These are phyloP conservation scores for Cynoglossus semilaevis DNA, from an alignment of 2,113 vertebrate species.

Conservation along the genomic window DNA sequence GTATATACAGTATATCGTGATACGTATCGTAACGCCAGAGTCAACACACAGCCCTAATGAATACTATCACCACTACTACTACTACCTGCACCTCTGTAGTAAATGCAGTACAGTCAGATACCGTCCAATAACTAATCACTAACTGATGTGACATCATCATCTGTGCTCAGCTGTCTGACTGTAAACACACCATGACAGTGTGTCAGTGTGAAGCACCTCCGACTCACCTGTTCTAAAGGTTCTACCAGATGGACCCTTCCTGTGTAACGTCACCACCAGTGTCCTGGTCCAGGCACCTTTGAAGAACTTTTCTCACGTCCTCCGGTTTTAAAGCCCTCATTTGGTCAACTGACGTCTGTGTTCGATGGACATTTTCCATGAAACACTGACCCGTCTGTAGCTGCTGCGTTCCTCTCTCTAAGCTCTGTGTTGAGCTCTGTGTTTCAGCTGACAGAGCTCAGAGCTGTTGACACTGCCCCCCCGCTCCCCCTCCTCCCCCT, in stretches of 20 bases:
- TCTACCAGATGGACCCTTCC: conserved; percentile 43
- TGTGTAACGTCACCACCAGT: conserved; percentile 10
- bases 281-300: conserved; percentile 21
- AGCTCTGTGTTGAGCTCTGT: conserved; percentile 49
- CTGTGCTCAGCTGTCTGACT: too few species aligned
- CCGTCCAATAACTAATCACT: too few species aligned
- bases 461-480: conserved; percentile 69
- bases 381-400: conserved; percentile 18
- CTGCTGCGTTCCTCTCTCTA: conserved; percentile 29
- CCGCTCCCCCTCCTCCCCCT: conserved; percentile 9
- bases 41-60: too few species aligned
- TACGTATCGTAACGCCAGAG: too few species aligned
- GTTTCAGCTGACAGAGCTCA: conserved; percentile 73
- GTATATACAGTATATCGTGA: too few species aligned
- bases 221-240: conserved; percentile 61
- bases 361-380: conserved; percentile 19
- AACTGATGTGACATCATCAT: too few species aligned
- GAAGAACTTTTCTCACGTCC: conserved; percentile 12
- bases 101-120: too few species aligned
- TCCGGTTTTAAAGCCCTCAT: conserved; percentile 12
- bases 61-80: too few species aligned
- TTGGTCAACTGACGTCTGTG: conserved; percentile 1
- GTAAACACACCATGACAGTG: too few species aligned
- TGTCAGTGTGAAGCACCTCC: conserved; percentile 45
- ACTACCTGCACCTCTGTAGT: too few species aligned